Percentiles rank a stretch among this genome's conserved stretches.
Evolutionary conservation across 2,113 vertebrate species (phyloP).

Genomic region (Tympanuchus pallidicinctus): DNA sequence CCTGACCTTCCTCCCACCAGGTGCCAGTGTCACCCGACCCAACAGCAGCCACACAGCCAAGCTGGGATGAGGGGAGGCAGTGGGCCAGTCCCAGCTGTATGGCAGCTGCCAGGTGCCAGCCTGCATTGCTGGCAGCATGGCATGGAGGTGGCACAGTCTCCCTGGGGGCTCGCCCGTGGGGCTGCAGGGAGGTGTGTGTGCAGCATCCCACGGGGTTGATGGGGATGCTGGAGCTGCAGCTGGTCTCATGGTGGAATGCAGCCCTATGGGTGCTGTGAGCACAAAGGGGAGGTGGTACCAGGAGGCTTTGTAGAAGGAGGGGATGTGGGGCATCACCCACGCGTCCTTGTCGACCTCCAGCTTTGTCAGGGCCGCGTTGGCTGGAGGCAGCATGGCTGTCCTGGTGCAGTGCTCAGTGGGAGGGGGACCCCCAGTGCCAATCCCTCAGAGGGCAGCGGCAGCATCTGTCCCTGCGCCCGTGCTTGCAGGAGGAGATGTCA

Average conservation of each 20-base stretch:
- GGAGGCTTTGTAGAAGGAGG: not conserved
- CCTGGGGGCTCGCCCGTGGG: not conserved
- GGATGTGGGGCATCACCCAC: not conserved
- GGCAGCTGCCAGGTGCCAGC: not conserved
- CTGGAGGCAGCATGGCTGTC: not conserved
- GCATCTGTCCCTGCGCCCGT: not conserved
- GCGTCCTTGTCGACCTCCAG: not conserved
- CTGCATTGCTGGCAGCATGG: not conserved
- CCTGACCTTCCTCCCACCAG: accelerated
- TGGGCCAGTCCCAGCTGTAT: not conserved
- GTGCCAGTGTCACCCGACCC: accelerated
- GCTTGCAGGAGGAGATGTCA: not conserved
- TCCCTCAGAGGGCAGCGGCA: not conserved
- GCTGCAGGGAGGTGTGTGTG: not conserved
- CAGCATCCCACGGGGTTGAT: not conserved
- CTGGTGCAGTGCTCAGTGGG: accelerated
- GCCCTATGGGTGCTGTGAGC: not conserved
- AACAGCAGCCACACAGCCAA: not conserved
- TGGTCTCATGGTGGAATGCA: not conserved
- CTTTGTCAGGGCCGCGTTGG: not conserved
- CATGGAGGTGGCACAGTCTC: not conserved
- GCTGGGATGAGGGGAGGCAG: not conserved
- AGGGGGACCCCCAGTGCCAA: not conserved
- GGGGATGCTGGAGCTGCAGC: not conserved
- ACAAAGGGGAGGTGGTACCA: accelerated